These are phyloP conservation scores for Crotophaga sulcirostris DNA, from an alignment of 2,113 vertebrate species.

Conservation along the genomic window DNA sequence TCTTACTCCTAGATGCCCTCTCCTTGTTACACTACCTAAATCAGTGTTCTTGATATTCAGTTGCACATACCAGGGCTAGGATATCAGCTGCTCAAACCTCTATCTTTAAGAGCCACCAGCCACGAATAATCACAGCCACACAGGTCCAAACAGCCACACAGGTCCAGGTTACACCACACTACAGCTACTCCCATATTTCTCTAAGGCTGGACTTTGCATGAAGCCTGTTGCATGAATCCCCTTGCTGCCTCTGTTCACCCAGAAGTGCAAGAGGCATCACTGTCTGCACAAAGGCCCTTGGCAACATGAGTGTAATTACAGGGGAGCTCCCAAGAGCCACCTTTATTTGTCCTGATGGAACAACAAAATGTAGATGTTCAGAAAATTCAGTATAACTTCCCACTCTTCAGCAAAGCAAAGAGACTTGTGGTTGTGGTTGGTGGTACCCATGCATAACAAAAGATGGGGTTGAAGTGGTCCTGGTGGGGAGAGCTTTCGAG, in stretches of 20 bases:
- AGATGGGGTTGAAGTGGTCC: background rate
- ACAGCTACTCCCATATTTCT: background rate
- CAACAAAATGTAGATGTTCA: fast-evolving
- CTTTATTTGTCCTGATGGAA: background rate
- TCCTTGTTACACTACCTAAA: background rate
- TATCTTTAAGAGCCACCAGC: background rate
- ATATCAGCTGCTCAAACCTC: background rate
- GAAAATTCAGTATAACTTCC: background rate
- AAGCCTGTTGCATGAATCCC: too few relatives aligned
- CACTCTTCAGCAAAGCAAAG: background rate
- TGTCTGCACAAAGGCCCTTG: background rate
- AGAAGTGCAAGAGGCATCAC: fast-evolving
- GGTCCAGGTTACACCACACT: background rate
- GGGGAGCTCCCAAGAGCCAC: background rate
- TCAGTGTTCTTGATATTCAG: background rate
- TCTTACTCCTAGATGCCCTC: background rate
- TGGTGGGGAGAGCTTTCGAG: background rate
- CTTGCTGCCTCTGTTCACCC: background rate
- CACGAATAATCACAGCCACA: background rate
- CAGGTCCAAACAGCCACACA: fast-evolving
- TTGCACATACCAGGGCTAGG: background rate
- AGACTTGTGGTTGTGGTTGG: background rate
- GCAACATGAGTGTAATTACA: fast-evolving
- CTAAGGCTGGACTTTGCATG: fast-evolving
- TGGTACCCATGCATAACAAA: background rate